These are phyloP conservation scores for Cariama cristata DNA, from an alignment of 2,113 vertebrate genomes.

Conservation along the genomic window DNA sequence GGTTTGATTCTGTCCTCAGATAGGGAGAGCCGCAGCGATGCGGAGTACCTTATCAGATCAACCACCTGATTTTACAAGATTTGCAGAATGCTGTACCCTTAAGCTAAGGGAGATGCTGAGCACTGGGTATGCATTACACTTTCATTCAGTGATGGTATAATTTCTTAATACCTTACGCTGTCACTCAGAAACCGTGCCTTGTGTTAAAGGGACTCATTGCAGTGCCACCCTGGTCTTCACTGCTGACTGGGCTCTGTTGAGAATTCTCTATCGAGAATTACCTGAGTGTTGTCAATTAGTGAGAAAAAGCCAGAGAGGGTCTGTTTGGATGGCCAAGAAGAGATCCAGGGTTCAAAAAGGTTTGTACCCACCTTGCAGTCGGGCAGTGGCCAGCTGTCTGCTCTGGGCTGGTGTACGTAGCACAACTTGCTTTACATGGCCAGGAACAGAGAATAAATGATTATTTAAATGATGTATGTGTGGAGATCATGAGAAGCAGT, in stretches of 20 bases:
- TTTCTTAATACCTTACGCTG: not conserved
- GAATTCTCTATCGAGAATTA: not conserved
- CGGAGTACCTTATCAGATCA: slow-evolving; percentile 51
- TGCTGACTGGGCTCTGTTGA: not conserved
- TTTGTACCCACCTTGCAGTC: not conserved
- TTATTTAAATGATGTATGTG: not conserved
- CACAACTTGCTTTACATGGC: not conserved
- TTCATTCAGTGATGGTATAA: not conserved
- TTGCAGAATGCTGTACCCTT: slow-evolving; percentile 28
- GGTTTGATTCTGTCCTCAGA: slow-evolving; percentile 58
- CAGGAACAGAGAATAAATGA: not conserved
- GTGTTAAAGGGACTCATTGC: not conserved
- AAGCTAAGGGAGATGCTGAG: slow-evolving; percentile 29
- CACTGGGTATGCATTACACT: not conserved
- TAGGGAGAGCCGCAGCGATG: slow-evolving; percentile 10
- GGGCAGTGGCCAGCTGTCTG: not conserved
- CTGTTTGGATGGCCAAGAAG: not conserved
- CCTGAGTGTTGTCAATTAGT: not conserved
- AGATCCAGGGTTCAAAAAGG: not conserved
- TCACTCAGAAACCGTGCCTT: not conserved
- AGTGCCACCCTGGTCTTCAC: not conserved
- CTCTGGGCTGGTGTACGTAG: not conserved
- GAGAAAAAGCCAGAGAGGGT: not conserved
- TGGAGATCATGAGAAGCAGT: not conserved
- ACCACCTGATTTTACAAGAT: slow-evolving; percentile 67